Conservation (phyloP, 2,113 vertebrate species). For the Phyllopteryx taeniolatus region DNA sequence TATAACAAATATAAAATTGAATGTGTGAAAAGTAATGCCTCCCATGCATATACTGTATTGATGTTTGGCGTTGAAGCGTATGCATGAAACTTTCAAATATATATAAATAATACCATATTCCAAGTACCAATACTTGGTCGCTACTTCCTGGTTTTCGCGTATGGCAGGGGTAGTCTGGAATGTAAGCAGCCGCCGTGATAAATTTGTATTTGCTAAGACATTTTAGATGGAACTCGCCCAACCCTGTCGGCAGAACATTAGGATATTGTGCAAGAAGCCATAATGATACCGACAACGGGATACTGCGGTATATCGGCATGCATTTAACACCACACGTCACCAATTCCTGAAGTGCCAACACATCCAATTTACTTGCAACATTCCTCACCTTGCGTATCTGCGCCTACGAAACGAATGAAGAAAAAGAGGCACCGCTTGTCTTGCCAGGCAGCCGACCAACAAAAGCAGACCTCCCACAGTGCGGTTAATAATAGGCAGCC, state of each 20-base stretch:
- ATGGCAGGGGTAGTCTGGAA: too few species aligned
- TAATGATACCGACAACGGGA: neutral
- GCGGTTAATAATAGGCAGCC: constrained; percentile 61
- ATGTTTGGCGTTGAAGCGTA: too few species aligned
- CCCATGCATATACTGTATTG: too few species aligned
- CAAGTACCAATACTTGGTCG: too few species aligned
- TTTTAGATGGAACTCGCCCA: neutral
- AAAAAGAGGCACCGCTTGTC: constrained; percentile 41
- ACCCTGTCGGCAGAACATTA: neutral
- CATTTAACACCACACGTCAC: neutral
- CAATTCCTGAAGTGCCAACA: neutral
- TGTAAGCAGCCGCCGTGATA: too few species aligned
- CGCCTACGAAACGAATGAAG: constrained; percentile 1
- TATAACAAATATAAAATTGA: too few species aligned
- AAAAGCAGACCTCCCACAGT: constrained; percentile 37
- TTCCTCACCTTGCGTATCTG: constrained; percentile 22
- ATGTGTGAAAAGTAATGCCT: too few species aligned
- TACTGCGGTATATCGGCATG: neutral
- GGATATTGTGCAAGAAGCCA: neutral
- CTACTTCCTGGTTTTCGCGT: too few species aligned
- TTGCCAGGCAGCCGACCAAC: constrained; percentile 32
- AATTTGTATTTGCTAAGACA: neutral
- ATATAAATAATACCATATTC: too few species aligned
- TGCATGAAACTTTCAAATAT: too few species aligned
- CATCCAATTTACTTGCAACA: constrained; percentile 25